Base-by-base conservation (phyloP, 2,797 vertebrate genomes). In the Sebastes hopkinsi region DNA sequence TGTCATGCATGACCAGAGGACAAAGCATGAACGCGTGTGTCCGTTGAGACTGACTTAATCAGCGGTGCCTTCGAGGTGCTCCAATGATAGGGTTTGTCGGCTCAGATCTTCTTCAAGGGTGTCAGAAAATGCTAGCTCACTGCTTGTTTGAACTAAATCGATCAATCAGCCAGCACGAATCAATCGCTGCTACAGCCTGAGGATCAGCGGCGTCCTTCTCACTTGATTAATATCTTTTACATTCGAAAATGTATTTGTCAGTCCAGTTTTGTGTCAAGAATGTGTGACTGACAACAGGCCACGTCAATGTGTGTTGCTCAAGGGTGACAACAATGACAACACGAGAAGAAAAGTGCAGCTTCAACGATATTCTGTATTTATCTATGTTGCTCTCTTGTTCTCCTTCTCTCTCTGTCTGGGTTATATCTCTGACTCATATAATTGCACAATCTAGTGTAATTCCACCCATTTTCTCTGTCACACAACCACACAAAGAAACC, bases 121-220 rank as follows among this genome's bases (percentile, higher is more conserved):
- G 79, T 81, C 71, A 83, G 78, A 77, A 88, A 92, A 92, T 89
- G 85, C 76, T 82, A 90, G 59, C 62, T 92, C 82, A 56, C 79
- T 83, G 65, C 68, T 72, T 66, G 56, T 85, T 88, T 85, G 52
- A 82, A 74, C 80, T 58, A 82, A 89, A 82, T 90, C 88, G 86
- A 84, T 93, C 87, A 90, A 74, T 90, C 80, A 81, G 83, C 92
- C 87, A 32, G 14, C 6, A 56, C 5, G 11, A 91, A 90, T 93
- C 75, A 87, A 67, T 89, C 71, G 25, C 76, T 1, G 29, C 54
- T 20, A 9, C 78, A 71, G 84, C 89, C 84, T 8, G 46, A 68
- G 79, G 87, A 76, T 42, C 61, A 59, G 12, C 4, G 0, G 14
- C 32, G 34, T 79, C 80, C 58, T 75, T 81, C 82, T 64, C 30